A percentile compares a stretch with the other conserved stretches of the same genome.
phyloP scores from a whole-genome alignment of 2,113 vertebrate species.

The Paradoxurus hermaphroditus region DNA sequence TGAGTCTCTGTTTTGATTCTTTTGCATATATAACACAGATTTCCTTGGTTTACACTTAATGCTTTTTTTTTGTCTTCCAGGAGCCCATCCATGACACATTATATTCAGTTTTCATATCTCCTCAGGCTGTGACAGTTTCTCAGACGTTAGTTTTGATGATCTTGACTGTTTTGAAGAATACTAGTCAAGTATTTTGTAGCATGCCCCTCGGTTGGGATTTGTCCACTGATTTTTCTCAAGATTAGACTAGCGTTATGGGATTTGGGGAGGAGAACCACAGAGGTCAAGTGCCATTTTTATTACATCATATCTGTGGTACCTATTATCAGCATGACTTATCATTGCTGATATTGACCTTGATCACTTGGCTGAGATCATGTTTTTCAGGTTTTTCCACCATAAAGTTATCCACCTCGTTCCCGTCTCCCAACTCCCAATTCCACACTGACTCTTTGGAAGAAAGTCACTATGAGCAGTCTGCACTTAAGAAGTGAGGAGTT shows the following conservation, averaged over 20 bases:
- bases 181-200: background rate
- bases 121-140: background rate
- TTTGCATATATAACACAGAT: background rate
- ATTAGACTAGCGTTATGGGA: background rate
- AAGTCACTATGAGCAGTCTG: background rate
- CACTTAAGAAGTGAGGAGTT: background rate
- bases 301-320: background rate
- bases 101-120: background rate
- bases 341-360: background rate
- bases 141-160: background rate
- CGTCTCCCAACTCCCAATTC: background rate
- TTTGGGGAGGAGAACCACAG: background rate
- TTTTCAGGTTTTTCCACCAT: background rate
- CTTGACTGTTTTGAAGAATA: background rate
- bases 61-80: background rate
- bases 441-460: background rate
- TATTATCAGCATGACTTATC: background rate
- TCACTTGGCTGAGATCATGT: background rate
- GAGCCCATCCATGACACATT: background rate
- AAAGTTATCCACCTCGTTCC: background rate
- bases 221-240: background rate
- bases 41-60: background rate
- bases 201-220: background rate
- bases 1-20: background rate
- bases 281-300: background rate